phyloP scores from a whole-genome alignment of 2,113 vertebrate genomes.

The Podarcis raffonei region DNA sequence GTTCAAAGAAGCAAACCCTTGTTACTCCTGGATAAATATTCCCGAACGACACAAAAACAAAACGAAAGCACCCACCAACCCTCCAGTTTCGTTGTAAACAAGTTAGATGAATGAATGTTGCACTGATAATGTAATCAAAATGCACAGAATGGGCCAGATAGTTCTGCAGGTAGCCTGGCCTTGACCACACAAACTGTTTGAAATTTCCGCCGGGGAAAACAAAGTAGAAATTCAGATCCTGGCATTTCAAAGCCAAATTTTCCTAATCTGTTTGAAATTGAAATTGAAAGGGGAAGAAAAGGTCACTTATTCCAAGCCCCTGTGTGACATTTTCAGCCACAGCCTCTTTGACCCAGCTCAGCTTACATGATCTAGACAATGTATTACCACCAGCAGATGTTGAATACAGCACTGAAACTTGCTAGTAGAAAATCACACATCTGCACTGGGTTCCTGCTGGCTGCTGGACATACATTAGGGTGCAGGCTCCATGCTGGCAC shows the following conservation, averaged over 20 bases:
- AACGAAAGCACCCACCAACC: neutral
- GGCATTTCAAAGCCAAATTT: neutral
- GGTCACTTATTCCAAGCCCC: neutral
- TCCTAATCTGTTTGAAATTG: neutral
- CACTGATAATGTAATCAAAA: constrained; percentile 26
- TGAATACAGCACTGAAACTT: neutral
- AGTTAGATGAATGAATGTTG: neutral
- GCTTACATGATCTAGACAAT: neutral
- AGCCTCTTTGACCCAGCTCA: neutral
- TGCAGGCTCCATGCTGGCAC: no score
- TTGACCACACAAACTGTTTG: neutral
- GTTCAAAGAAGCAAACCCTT: constrained; percentile 52
- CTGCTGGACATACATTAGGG: no score
- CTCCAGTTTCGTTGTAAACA: neutral
- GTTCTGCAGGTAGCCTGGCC: neutral
- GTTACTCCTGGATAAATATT: constrained; percentile 52
- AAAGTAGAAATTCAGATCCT: neutral
- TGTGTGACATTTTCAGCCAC: neutral
- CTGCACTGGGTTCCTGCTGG: no score
- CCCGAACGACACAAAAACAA: constrained; percentile 20
- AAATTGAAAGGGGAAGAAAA: neutral
- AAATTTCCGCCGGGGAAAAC: neutral
- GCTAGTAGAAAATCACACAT: neutral
- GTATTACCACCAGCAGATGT: neutral
- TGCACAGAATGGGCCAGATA: constrained; percentile 1